Evolutionary conservation across 2,888 invertebrate species (phyloP), one percentile per base, ranked within the genome.

Genomic region (Archips xylosteana): DNA sequence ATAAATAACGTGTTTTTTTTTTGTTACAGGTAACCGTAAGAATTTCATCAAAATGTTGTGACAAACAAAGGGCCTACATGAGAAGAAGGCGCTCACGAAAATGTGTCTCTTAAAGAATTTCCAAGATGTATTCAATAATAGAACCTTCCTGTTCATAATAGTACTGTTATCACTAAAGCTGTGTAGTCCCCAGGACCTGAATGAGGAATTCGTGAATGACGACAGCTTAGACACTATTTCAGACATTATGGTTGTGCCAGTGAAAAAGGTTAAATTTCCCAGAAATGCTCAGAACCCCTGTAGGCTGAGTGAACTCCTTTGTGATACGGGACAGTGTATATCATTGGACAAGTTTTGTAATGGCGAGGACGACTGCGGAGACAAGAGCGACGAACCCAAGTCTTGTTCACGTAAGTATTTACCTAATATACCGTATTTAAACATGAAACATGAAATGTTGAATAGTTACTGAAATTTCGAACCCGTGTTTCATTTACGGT

Each of bases 321-420:
- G 96, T 87, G 95, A 95, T 83, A 95, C 95, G 45, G 95, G 96
- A 60, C 95, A 96, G 88, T 97, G 97, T 91, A 95, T 97, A 82
- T 95, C 96, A 59, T 90, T 96, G 84, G 96, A 96, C 91, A 96
- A 96, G 88, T 97, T 95, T 87, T 97, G 97, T 90, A 97, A 97
- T 84, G 96, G 97, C 32, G 94, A 96, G 75, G 96, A 96, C 82
- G 97, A 97, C 87, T 97, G 97, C 82, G 96, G 96, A 42, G 97
- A 97, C 88, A 96, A 96, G 82, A 96, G 96, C 80, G 97, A 97
- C 87, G 97, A 97, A 87, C 96, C 96, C 3, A 95, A 95, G 78
- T 95, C 95, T 81, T 97, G 97, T 89, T 95, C 97, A 82, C 97
- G 97, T 97, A 91, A 97, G 97, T 96, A 82, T 76, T 77, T 36